phyloP scores from a whole-genome alignment of 2,888 invertebrate species.

The Agriopis aurantiaria region DNA sequence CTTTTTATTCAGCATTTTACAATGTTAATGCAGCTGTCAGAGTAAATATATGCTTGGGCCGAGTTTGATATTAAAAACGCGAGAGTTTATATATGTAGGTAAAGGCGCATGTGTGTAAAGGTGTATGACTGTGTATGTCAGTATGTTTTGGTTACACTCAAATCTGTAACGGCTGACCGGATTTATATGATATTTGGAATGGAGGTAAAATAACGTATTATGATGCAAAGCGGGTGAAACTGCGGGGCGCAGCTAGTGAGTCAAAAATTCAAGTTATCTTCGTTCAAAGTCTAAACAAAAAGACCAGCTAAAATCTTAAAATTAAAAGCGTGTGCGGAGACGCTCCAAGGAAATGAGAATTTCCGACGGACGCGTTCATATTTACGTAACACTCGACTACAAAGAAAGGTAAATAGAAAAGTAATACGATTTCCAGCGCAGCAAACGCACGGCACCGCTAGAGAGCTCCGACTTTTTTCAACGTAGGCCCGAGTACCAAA shows the following conservation, averaged over 20 bases:
- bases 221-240: too few relatives aligned
- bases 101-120: too few relatives aligned
- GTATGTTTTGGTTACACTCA: too few relatives aligned
- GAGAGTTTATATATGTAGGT: too few relatives aligned
- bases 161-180: too few relatives aligned
- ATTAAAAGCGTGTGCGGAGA: constrained; percentile 57
- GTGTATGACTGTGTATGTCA: too few relatives aligned
- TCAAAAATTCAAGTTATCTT: constrained; percentile 6
- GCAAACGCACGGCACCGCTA: constrained; percentile 56
- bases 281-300: constrained; percentile 24
- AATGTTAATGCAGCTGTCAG: too few relatives aligned
- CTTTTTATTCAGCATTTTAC: too few relatives aligned
- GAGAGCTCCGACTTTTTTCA: constrained; percentile 72
- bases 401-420: constrained; percentile 84
- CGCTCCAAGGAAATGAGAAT: constrained; percentile 80
- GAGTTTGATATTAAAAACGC: too few relatives aligned
- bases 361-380: constrained; percentile 80
- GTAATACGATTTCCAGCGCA: constrained; percentile 82
- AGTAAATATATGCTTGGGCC: too few relatives aligned
- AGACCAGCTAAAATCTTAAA: constrained; percentile 50
- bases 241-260: not conserved
- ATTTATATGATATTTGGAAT: too few relatives aligned
- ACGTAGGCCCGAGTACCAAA: constrained; percentile 63
- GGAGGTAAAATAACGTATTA: too few relatives aligned
- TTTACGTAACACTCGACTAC: constrained; percentile 85